Evolutionary conservation across 2,797 vertebrate genomes (phyloP), one percentile per base, ranked within the genome.

Genomic region (Muscicapa comitata): DNA sequence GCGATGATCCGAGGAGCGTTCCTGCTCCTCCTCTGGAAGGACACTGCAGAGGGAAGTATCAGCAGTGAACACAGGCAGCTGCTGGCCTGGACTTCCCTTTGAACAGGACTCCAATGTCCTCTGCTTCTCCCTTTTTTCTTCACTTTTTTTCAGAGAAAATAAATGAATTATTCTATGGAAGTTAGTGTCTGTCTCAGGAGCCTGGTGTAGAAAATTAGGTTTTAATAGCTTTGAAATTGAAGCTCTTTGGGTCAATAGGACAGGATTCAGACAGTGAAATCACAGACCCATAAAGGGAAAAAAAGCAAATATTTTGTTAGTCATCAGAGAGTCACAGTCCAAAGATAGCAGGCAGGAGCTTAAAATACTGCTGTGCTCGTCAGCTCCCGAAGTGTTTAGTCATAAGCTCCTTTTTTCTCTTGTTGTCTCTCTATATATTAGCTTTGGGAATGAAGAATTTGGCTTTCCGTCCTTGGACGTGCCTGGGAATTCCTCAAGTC

Each of bases 151-250:
- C 11, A 58, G 53, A 71, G 33, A 86, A 93, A 97, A 96, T 94
- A 95, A 96, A 97, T 93, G 94, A 96, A 95, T 97, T 97, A 97
- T 96, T 96, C 96, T 94, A 43, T 92, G 96, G 81, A 97, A 97
- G 96, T 96, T 95, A 96, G 95, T 88, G 88, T 94, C 94, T 97
- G 96, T 97, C 97, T 97, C 96, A 74, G 94, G 96, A 97, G 96
- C 95, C 96, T 57, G 77, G 58, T 94, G 90, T 95, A 94, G 94
- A 96, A 97, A 97, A 98, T 98, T 93, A 97, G 94, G 93, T 97
- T 97, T 98, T 98, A 98, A 98, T 98, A 96, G 97, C 95, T 97
- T 95, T 97, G 96, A 95, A 97, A 98, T 98, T 96, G 97, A 98
- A 97, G 97, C 97, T 97, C 96, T 88, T 48, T 10, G 47, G 97